Percentiles rank a stretch among this genome's conserved stretches.
Evolutionary conservation across 2,797 vertebrate species (phyloP).

Genomic region (Hephaestus fuliginosus): DNA sequence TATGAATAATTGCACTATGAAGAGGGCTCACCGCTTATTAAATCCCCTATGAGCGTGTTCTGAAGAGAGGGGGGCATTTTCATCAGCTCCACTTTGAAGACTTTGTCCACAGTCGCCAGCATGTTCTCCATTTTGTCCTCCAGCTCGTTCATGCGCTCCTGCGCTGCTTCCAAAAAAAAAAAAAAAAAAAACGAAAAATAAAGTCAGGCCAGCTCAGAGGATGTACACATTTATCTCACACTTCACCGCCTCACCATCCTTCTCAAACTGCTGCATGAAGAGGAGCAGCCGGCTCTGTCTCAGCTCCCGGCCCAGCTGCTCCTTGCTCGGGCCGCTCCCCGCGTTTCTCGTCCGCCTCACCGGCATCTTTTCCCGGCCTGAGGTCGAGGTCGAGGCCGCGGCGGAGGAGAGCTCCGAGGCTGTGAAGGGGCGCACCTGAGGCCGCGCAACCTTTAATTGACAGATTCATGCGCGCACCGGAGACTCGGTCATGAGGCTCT

Average conservation of each 20-base stretch:
- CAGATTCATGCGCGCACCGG: not conserved
- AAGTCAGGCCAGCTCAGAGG: no score
- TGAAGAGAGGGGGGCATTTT: slow-evolving; percentile 84
- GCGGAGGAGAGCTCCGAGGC: no score
- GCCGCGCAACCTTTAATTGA: not conserved
- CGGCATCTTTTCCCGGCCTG: slow-evolving; percentile 23
- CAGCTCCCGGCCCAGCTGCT: slow-evolving; percentile 39
- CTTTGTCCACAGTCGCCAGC: slow-evolving; percentile 82
- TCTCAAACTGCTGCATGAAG: slow-evolving; percentile 84
- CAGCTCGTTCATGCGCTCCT: slow-evolving; percentile 83
- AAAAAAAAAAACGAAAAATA: no score
- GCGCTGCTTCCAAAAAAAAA: slow-evolving; percentile 69
- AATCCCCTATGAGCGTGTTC: slow-evolving; percentile 79
- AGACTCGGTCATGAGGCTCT: not conserved
- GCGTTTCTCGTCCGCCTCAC: slow-evolving; percentile 28
- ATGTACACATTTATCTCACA: no score
- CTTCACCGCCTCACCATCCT: slow-evolving; percentile 75
- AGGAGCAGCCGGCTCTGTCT: slow-evolving; percentile 57
- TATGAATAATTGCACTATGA: no score
- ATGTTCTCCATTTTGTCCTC: slow-evolving; percentile 82
- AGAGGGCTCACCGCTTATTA: slow-evolving; percentile 69
- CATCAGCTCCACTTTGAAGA: slow-evolving; percentile 86
- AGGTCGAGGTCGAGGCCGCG: no score
- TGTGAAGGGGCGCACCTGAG: slow-evolving; percentile 25
- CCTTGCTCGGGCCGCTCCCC: not conserved